These are phyloP conservation scores for Lamprotornis superbus DNA, from an alignment of 2,113 vertebrate species.

Conservation along the genomic window DNA sequence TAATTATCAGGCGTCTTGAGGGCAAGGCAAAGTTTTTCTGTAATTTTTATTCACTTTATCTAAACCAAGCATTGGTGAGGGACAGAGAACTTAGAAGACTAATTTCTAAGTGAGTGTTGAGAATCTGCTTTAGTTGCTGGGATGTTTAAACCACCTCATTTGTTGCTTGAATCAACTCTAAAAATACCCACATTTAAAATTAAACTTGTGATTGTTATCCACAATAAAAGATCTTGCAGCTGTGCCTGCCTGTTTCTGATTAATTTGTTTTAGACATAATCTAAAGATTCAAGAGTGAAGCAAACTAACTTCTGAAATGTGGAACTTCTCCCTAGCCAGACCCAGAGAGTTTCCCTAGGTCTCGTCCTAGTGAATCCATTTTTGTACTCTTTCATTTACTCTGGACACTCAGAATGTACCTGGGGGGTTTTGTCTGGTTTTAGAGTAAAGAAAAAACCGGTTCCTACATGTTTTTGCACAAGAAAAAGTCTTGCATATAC, in stretches of 20 bases:
- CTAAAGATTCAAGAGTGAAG: neutral
- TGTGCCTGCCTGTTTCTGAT: neutral
- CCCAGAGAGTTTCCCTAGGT: neutral
- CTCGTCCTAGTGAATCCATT: neutral
- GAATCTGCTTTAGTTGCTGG: neutral
- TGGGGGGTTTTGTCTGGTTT: neutral
- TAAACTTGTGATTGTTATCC: neutral
- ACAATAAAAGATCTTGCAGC: neutral
- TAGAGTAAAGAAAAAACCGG: neutral
- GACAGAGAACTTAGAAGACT: neutral
- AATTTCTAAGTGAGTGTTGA: neutral
- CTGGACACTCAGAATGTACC: neutral
- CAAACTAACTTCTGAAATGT: neutral
- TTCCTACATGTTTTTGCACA: neutral
- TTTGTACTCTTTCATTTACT: neutral
- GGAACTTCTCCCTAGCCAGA: neutral
- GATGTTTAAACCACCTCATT: neutral
- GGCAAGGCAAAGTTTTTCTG: neutral
- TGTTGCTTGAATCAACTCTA: neutral
- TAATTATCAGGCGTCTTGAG: neutral
- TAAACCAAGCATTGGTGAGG: rapidly evolving
- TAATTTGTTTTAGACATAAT: neutral
- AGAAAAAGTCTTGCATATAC: neutral
- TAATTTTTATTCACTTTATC: neutral
- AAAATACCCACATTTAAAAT: neutral